Conservation (phyloP, 1,140 invertebrate genomes). For the Drosophila navojoa region DNA sequence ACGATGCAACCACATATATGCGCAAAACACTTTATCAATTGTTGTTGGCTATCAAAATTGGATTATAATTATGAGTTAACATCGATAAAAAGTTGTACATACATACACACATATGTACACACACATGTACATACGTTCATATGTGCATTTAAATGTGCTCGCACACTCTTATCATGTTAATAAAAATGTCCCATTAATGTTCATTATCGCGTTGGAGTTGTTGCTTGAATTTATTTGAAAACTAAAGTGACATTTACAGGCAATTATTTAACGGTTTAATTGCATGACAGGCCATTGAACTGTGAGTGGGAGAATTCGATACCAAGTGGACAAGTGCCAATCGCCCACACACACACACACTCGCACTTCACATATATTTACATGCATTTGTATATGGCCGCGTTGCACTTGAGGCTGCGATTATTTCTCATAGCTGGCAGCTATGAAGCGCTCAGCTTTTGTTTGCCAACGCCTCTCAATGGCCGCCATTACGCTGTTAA, state of each 20-base stretch:
- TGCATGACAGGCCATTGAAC: constrained; percentile 69
- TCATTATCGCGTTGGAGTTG: constrained; percentile 57
- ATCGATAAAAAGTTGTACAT: constrained; percentile 54
- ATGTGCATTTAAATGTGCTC: constrained; percentile 65
- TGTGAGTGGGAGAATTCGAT: constrained; percentile 32
- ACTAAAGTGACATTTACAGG: constrained; percentile 73
- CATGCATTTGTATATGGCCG: background rate
- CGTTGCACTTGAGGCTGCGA: constrained; percentile 19
- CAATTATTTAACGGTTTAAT: constrained; percentile 67
- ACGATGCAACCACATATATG: background rate
- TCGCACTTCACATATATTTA: background rate
- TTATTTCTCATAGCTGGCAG: constrained; percentile 24
- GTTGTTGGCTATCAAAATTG: constrained; percentile 56
- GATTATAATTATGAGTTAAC: constrained; percentile 76
- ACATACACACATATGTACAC: too few relatives aligned
- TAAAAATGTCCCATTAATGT: constrained; percentile 66
- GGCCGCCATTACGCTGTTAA: constrained; percentile 47
- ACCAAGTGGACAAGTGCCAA: constrained; percentile 22
- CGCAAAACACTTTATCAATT: constrained; percentile 64
- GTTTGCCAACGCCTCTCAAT: constrained; percentile 21
- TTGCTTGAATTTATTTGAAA: constrained; percentile 63
- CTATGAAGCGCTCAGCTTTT: constrained; percentile 39
- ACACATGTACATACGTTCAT: too few relatives aligned
- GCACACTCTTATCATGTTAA: constrained; percentile 61
- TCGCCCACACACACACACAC: constrained; percentile 4